Base-by-base conservation (phyloP, 2,797 vertebrate species). In the Malurus splendens region DNA sequence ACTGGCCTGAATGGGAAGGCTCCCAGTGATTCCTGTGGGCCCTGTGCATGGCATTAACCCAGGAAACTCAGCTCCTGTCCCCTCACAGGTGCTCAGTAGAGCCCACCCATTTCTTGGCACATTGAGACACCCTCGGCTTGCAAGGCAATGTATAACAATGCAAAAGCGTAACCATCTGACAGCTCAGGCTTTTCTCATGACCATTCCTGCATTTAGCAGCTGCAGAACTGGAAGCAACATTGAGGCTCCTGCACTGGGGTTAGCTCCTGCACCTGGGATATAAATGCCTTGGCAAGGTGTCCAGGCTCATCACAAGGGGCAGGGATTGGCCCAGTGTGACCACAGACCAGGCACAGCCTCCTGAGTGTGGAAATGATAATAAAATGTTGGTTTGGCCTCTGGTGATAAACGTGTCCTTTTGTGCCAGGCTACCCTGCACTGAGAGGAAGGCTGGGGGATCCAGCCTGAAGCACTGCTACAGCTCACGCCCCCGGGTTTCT, bases 101-200 rank as follows among this genome's bases (percentile, higher is more conserved):
- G 61, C 61, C n/a, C 74, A 52, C 3, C 8, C 41, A 47, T 52
- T 77, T 73, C 65, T 61, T 61, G 55, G 77, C 36, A 64, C 38
- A 75, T 3, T 32, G 47, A 72, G 73, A 76, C n/a, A 36, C 42
- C 25, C 52, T 50, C 23, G 66, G 61, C 78, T 90, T 81, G 57
- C 67, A 66, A 89, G 52, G 66, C 82, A 62, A 86, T 70, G 39
- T 42, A 15, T 94, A 94, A 90, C 78, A 18, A 80, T 56, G 56
- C 83, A 86, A 76, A 86, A 80, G 39, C 78, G 56, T 86, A 92
- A 83, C 82, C 24, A 70, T n/a, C 70, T 83, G 88, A 89, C 30
- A 59, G 78, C 27, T 24, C 52, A 33, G 44, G 74, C 85, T 86
- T 66, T 61, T 65, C 52, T 50, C 44, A 36, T 24, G 1, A 12